These are phyloP conservation scores for Pelecanus crispus DNA, from an alignment of 2,113 vertebrate genomes.

Conservation along the genomic window DNA sequence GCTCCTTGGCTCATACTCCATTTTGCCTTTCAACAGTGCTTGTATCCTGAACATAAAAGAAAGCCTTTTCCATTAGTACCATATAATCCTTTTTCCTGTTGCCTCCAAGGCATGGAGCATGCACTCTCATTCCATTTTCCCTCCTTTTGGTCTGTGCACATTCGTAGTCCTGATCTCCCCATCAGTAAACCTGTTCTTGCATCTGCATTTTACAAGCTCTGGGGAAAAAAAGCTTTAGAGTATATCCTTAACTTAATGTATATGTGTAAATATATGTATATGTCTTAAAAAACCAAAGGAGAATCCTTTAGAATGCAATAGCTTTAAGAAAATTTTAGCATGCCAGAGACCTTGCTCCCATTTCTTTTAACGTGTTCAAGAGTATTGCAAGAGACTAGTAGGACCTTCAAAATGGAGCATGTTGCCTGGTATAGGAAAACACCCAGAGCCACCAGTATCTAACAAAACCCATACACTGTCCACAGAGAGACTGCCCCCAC, in stretches of 20 bases:
- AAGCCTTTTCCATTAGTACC: background rate
- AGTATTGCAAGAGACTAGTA: background rate
- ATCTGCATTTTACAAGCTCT: background rate
- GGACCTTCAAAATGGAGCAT: rapidly evolving
- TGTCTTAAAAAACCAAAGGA: background rate
- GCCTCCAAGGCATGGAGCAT: background rate
- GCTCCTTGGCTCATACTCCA: background rate
- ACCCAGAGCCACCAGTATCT: background rate
- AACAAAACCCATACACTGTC: background rate
- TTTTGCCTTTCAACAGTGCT: background rate
- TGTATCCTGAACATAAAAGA: background rate
- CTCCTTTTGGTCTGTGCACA: background rate
- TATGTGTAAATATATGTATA: background rate
- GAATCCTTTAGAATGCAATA: background rate
- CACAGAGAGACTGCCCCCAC: background rate
- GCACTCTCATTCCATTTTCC: background rate
- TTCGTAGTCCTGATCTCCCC: background rate
- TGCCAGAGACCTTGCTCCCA: rapidly evolving
- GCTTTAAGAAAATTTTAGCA: background rate
- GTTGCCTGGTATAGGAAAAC: background rate
- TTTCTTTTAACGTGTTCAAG: background rate
- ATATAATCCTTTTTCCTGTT: background rate
- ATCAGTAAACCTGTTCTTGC: background rate
- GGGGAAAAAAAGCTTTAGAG: background rate
- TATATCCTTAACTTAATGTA: background rate